Base-by-base conservation (phyloP, 2,888 invertebrate genomes). In the Aspidapion aeneum region DNA sequence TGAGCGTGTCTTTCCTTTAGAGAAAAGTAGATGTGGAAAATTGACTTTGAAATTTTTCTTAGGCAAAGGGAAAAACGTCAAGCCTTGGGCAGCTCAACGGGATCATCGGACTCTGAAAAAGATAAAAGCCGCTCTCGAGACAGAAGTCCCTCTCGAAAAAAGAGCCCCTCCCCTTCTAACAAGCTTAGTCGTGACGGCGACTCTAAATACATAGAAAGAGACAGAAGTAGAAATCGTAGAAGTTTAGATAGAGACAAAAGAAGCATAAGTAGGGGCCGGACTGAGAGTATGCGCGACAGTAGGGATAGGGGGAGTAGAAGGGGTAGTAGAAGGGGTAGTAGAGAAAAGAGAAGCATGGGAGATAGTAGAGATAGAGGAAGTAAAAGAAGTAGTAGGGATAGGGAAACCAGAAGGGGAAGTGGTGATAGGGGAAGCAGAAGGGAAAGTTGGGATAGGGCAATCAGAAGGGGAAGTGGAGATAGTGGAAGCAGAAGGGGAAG, bases 31-130 rank as follows among this genome's bases (percentile, higher is more conserved):
- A n/a, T n/a, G n/a, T n/a, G n/a, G n/a, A n/a, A n/a, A n/a, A n/a
- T n/a, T n/a, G n/a, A n/a, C n/a, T n/a, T n/a, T n/a, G n/a, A n/a
- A n/a, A n/a, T n/a, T n/a, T n/a, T n/a, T n/a, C n/a, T 59, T 76
- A 93, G 93, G 73, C 94, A 94, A 81, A 86, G 94, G 68, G 94
- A 94, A 79, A 86, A 91, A 78, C 86, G 94, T 50, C 94, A 94
- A 65, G 80, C 80, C 66, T 82, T 84, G 60, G 83, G 84, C 58
- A 83, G 84, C 64, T 81, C 48, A 75, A 81, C 83, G 16, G 77
- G 77, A 63, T 79, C 80, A 2, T 80, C 83, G 9, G 81, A 80
- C 69, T 81, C 80, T 18, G 79, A 76, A n/a, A 52, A 58, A 56
- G 65, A 63, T 22, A 52, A 52, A 7, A 58, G 21, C 18, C 17